Conservation (phyloP, 2,888 invertebrate species). For the Galerucella calmariensis region DNA sequence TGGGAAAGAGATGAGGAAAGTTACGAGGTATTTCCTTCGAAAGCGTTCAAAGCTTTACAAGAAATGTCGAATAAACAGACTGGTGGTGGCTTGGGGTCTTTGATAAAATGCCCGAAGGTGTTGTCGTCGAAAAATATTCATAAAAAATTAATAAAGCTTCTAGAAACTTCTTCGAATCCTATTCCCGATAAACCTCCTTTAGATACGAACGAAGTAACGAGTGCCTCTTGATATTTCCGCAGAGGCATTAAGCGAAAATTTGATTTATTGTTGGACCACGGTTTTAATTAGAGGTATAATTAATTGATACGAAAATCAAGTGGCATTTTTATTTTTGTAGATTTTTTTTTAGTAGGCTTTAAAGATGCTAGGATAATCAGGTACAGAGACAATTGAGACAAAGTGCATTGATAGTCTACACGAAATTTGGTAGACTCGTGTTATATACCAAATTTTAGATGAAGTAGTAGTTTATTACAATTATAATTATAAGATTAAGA, state of each 20-base stretch:
- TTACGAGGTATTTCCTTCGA: slow-evolving; percentile 69
- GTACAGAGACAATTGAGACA: slow-evolving; percentile 2
- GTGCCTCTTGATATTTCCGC: slow-evolving; percentile 56
- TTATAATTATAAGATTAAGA: too few species aligned
- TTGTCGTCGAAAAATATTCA: slow-evolving; percentile 71
- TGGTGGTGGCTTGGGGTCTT: slow-evolving; percentile 65
- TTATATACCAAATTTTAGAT: too few species aligned
- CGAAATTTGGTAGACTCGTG: too few species aligned
- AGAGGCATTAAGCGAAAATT: slow-evolving; percentile 49
- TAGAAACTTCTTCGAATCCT: slow-evolving; percentile 51
- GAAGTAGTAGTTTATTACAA: too few species aligned
- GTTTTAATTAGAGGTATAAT: slow-evolving; percentile 49
- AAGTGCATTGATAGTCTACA: background rate
- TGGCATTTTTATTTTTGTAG: slow-evolving; percentile 46
- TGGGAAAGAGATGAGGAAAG: slow-evolving; percentile 63
- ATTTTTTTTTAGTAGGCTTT: slow-evolving; percentile 58
- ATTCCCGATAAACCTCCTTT: slow-evolving; percentile 51
- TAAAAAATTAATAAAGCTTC: slow-evolving; percentile 65
- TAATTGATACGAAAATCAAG: slow-evolving; percentile 36
- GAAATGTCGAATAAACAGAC: slow-evolving; percentile 64
- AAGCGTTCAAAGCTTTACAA: slow-evolving; percentile 69
- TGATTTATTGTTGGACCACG: slow-evolving; percentile 47
- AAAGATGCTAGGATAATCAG: slow-evolving; percentile 27
- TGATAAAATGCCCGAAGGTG: slow-evolving; percentile 73
- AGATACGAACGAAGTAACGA: slow-evolving; percentile 58